Base-by-base conservation (phyloP, 2,888 invertebrate species). In the Stenotaenia linearis region DNA sequence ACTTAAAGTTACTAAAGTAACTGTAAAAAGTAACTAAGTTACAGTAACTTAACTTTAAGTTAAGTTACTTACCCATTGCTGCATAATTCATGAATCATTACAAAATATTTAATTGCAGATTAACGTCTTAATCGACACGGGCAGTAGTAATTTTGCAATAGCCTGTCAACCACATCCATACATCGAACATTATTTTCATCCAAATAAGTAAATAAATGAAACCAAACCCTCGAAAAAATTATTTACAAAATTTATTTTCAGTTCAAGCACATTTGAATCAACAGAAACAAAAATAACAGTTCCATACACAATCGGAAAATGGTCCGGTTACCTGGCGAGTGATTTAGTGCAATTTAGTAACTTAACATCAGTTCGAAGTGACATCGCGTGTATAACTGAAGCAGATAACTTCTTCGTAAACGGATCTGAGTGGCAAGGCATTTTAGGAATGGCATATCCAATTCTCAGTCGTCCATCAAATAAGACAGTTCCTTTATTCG, bases 141-240 rank as follows among this genome's bases (percentile, higher is more conserved):
- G 91, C 0, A 91, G 91, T 83, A 89, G 90, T 82, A 91, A 90
- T 82, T 87, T 91, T 84, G 91, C 91, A 0, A 86, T 91, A 77
- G 90, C 90, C 75, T 88, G 89, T 4, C 86, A 88, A 80, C 84
- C 88, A n/a, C 85, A 88, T 80, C 85, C 86, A 80, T 87, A 88
- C 77, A 87, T 88, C 80, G 86, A 86, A 84, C 83, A 81, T 40
- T 85, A 83, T 81, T 87, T 86, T 82, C 82, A 85, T 75, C 82
- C 79, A 74, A 83, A 84, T 7, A 79, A 81, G 85, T 86, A 82
- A 82, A 84, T 84, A 32, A 32, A 32, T 32, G 4, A 32, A 32
- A n/a, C 6, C 7, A 23, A n/a, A n/a, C 5, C 18, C 25, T 32
- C 10, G 12, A 45, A 69, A 69, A 15, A 21, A 75, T 56, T 40